phyloP scores from a whole-genome alignment of 2,888 invertebrate species.

The Thymelicus lineola region DNA sequence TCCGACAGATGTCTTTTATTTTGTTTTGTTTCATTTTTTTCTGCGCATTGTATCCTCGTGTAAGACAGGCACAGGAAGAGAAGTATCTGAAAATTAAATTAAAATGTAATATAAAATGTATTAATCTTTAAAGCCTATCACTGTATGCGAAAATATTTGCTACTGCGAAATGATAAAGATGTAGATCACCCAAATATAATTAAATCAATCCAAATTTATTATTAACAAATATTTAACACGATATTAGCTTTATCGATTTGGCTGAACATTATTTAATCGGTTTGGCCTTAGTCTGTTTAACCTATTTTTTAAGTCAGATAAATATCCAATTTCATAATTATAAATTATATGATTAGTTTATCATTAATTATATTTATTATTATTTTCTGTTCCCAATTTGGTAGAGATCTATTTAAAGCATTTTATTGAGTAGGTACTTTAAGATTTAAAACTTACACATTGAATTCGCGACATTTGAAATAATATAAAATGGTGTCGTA shows the following conservation, averaged over 20 bases:
- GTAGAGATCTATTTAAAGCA: not conserved
- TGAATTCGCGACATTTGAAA: slow-evolving; percentile 57
- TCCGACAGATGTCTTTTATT: slow-evolving; percentile 49
- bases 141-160: slow-evolving; percentile 6
- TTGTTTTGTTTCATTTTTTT: slow-evolving; percentile 48
- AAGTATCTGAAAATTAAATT: slow-evolving; percentile 22
- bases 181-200: slow-evolving; percentile 11
- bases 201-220: not conserved
- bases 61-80: slow-evolving; percentile 23
- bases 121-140: not conserved
- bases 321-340: too few relatives aligned
- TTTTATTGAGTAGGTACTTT: not conserved
- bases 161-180: slow-evolving; percentile 26
- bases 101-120: not conserved
- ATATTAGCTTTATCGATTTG: not conserved
- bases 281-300: too few relatives aligned
- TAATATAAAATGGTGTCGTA: slow-evolving; percentile 34
- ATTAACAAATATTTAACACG: not conserved
- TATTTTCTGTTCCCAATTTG: too few relatives aligned
- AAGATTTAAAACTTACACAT: slow-evolving; percentile 60
- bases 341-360: too few relatives aligned
- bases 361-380: too few relatives aligned
- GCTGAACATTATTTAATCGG: not conserved
- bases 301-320: too few relatives aligned
- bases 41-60: slow-evolving; percentile 41